Evolutionary conservation across 2,888 invertebrate species (phyloP), one percentile per base, ranked within the genome.

Genomic region (Petrolisthes cinctipes): DNA sequence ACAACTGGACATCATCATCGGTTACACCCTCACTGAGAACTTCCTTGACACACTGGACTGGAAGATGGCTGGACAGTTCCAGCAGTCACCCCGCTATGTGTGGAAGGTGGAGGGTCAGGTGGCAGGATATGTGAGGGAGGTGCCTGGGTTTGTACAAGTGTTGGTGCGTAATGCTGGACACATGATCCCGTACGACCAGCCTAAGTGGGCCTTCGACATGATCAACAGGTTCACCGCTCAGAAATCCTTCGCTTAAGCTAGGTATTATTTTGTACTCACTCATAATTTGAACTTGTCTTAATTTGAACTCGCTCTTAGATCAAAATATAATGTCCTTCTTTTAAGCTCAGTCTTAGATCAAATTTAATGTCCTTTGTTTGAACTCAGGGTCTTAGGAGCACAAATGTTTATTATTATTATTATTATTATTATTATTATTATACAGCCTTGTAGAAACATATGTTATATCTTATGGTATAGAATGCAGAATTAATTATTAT

Each of bases 1-100:
- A 0, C 98, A 98, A 92, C 92, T 98, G 91, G 98, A 98, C 92
- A 96, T 98, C 17, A 97, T 98, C 91, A 96, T 97, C 0, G 97
- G 97, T 0, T 97, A 97, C 93, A 97, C 97, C 0, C 92, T 97
- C 82, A 97, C 97, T 0, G 94, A 96, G 37, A 96, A 96, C 92
- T 97, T 96, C 92, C 93, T 98, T 57, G 94, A 94, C 91, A 94
- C 95, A 83, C 93, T 97, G 1, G 94, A 95, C 79, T 97, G 97
- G 93, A 94, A 93, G 51, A 95, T 94, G 0, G 93, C 95, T 0
- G 94, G 94, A 4, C 94, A 94, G 3, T 97, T 96, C 92, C 95
- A 95, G 91, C 93, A 93, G 1, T 95, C 96, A 0, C 93, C 94
- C 78, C 94, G 96, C 73, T 94, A 94, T 89, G 93, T 95, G 82